These are phyloP conservation scores for Labroides dimidiatus DNA, from an alignment of 2,797 vertebrate species.

Conservation along the genomic window DNA sequence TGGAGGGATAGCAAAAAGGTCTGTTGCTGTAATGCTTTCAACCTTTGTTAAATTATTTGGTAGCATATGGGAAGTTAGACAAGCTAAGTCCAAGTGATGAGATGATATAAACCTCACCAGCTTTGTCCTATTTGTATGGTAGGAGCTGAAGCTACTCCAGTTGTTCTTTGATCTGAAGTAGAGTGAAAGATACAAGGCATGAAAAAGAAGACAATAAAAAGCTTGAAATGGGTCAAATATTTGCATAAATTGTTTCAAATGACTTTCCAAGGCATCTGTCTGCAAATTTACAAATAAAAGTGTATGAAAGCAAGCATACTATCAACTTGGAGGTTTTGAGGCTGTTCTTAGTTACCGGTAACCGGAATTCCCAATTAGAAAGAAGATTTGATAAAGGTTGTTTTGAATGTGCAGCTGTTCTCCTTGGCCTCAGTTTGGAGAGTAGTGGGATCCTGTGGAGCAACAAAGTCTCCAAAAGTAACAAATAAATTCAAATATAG, in stretches of 20 bases:
- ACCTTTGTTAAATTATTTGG: not conserved
- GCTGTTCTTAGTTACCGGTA: constrained; percentile 8
- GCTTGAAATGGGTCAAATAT: not conserved
- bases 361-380: too few species aligned
- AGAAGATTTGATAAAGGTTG: not conserved
- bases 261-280: too few species aligned
- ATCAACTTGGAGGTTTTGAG: not conserved
- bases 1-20: not conserved
- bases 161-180: not conserved
- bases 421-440: constrained; percentile 9
- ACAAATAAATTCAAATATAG: too few species aligned
- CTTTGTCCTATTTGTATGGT: not conserved
- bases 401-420: constrained; percentile 8
- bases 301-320: too few species aligned
- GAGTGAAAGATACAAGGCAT: too few species aligned
- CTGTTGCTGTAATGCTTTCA: too few species aligned
- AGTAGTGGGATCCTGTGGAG: not conserved
- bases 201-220: too few species aligned
- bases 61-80: not conserved
- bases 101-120: not conserved
- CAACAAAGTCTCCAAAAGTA: too few species aligned
- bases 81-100: not conserved
- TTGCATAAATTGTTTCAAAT: too few species aligned
- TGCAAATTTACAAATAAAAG: too few species aligned
- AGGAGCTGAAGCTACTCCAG: not conserved